Percentiles rank a stretch among this genome's conserved stretches.
These are phyloP conservation scores for Chlamydotis undulata DNA, from an alignment of 2,113 vertebrate genomes.

Conservation along the genomic window DNA sequence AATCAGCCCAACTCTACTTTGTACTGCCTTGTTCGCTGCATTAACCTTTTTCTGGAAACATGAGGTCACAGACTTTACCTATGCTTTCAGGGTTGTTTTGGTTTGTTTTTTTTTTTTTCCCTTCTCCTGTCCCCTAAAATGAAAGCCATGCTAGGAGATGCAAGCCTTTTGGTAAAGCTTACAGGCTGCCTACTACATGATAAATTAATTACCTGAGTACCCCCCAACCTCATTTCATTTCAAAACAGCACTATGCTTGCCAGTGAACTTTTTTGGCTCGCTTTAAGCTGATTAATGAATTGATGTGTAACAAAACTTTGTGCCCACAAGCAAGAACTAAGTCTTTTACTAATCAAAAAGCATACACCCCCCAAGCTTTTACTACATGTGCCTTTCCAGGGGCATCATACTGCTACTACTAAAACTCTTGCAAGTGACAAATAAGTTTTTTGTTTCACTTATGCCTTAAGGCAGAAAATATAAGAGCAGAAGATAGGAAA, in stretches of 20 bases:
- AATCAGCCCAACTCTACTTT: neutral
- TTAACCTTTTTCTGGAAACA: neutral
- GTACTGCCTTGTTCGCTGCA: neutral
- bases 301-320: neutral
- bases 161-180: neutral
- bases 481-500: neutral
- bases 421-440: neutral
- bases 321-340: neutral
- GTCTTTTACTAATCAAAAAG: neutral
- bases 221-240: accelerated
- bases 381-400: neutral
- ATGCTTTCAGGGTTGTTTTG: neutral
- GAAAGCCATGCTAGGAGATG: neutral
- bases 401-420: neutral
- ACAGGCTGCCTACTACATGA: neutral
- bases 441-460: neutral
- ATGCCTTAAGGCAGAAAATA: neutral
- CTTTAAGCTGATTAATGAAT: neutral
- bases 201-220: neutral
- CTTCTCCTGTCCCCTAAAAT: neutral
- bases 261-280: neutral
- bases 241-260: neutral
- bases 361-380: neutral
- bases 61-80: neutral
- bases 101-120: neutral